These are phyloP conservation scores for Characodon lateralis DNA, from an alignment of 2,797 vertebrate genomes.

Conservation along the genomic window DNA sequence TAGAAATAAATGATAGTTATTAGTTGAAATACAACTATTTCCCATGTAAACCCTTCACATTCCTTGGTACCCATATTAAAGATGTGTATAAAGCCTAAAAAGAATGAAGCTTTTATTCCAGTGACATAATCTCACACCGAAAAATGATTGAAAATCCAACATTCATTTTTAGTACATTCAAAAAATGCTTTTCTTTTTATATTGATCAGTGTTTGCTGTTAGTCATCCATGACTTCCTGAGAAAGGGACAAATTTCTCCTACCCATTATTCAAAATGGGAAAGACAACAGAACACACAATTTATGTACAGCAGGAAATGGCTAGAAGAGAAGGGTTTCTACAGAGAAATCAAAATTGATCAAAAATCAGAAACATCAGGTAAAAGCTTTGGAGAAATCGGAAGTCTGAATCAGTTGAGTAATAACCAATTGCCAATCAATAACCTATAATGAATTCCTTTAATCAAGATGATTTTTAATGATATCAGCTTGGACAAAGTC, in stretches of 20 bases:
- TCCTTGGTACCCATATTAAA: too few species aligned
- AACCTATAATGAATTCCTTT: too few species aligned
- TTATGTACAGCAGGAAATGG: neutral
- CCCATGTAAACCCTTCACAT: neutral
- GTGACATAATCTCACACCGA: neutral
- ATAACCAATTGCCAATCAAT: too few species aligned
- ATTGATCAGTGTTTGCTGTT: neutral
- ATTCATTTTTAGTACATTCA: too few species aligned
- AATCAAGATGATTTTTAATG: too few species aligned
- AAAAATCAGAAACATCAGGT: neutral
- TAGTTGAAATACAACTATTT: neutral
- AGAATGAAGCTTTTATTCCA: neutral
- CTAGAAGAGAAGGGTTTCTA: neutral
- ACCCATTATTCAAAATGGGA: neutral
- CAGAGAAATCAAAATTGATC: neutral
- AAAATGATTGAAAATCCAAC: neutral
- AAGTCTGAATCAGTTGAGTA: neutral
- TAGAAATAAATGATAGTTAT: neutral
- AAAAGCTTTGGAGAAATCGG: neutral
- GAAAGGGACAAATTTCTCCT: too few species aligned
- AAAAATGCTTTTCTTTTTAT: neutral
- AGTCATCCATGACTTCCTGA: neutral
- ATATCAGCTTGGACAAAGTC: too few species aligned
- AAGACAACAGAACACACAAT: neutral
- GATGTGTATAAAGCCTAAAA: neutral